Base-by-base conservation (phyloP, 2,888 invertebrate genomes). In the Diarsia dahlii region DNA sequence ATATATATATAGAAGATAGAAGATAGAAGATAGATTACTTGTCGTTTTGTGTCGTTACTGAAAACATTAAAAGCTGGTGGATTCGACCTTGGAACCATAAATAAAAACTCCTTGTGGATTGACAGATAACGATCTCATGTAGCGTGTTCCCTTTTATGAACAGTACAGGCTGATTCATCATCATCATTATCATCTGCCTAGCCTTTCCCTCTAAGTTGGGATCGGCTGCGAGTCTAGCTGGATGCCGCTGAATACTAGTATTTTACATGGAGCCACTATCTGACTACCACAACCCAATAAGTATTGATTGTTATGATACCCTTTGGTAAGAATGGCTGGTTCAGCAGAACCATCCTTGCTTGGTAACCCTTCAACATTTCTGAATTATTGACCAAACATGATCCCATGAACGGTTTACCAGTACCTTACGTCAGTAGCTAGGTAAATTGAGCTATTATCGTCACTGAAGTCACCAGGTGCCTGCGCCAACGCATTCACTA, bases 381-480 rank as follows among this genome's bases (percentile, higher is more conserved):
- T n/a, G 15, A 46, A n/a, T 20, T 50, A 56, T 34, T 56, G 13
- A 23, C 45, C 63, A 56, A 81, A 64, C 63, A 28, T 45, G n/a
- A 52, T 28, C 18, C 39, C 48, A 34, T 46, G 13, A 34, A 34
- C 15, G 28, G 9, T 6, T 18, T 23, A 28, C 10, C n/a, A 20
- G 12, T 20, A 56, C 34, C 6, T 3, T 13, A 23, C 46, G 54
- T 65, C 52, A 70, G 23, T 69, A 28, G 23, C 65, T 34, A 45
- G 48, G 79, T 56, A 72, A 46, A 76, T 82, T 63, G 72, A 82
- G 50, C 67, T 82, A 82, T 85, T 56, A 77, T 34, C 69, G 70
- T 56, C 62, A 81, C 70, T 56, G 54, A 52, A 82, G 62, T 69
- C 46, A 82, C 58, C 56, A 72, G 50, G 20, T 54, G 28, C n/a